Conservation (phyloP, 2,888 invertebrate genomes). For the Gortyna flavago region DNA sequence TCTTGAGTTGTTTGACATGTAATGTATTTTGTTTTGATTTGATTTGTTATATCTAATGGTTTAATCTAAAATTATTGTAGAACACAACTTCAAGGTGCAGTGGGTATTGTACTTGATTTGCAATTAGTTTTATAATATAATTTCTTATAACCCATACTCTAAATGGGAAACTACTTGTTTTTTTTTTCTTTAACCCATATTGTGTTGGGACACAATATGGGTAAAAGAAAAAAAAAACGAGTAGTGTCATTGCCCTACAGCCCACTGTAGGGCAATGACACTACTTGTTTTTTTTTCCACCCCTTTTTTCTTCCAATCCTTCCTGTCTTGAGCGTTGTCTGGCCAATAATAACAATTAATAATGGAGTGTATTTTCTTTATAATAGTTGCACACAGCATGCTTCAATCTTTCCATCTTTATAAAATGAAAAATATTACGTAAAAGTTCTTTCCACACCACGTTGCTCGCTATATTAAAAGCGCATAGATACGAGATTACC, state of each 20-base stretch:
- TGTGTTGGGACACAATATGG: no score
- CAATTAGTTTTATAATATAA: background rate
- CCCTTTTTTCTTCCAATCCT: background rate
- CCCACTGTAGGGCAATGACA: background rate
- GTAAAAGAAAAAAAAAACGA: no score
- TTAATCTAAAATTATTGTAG: constrained; percentile 12
- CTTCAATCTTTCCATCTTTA: background rate
- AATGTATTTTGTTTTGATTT: constrained; percentile 33
- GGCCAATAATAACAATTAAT: background rate
- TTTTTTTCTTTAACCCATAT: background rate
- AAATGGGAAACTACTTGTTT: background rate
- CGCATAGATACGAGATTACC: constrained; percentile 45
- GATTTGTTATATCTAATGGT: constrained; percentile 18
- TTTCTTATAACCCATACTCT: background rate
- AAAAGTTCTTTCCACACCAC: constrained; percentile 44
- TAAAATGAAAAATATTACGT: constrained; percentile 6
- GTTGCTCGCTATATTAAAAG: constrained; percentile 32
- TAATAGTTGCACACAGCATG: background rate
- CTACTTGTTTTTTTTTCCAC: no score
- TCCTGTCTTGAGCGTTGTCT: background rate
- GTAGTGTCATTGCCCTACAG: no score
- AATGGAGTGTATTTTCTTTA: background rate
- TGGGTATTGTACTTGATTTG: background rate
- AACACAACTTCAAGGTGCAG: constrained; percentile 2
- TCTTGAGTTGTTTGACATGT: constrained; percentile 25